Evolutionary conservation across 2,888 invertebrate genomes (phyloP).

Genomic region (Drosophila multiciliata): DNA sequence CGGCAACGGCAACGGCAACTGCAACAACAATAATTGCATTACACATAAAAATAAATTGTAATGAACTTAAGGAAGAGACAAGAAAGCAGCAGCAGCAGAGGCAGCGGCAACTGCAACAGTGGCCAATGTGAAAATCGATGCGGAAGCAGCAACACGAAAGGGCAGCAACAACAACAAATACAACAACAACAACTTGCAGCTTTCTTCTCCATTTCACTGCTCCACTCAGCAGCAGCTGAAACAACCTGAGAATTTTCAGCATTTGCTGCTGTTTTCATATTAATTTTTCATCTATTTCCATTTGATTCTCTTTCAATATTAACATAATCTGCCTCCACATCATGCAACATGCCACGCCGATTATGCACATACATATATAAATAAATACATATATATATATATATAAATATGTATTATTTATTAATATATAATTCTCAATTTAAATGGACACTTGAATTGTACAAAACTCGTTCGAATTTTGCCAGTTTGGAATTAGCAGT

Average conservation of each 20-base stretch:
- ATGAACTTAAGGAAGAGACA: constrained; percentile 71
- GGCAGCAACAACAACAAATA: constrained; percentile 44
- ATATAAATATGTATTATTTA: background rate
- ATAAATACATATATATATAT: background rate
- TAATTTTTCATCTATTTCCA: constrained; percentile 9
- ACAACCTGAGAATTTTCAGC: constrained; percentile 57
- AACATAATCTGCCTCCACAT: constrained; percentile 51
- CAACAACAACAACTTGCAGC: constrained; percentile 39
- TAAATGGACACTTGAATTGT: background rate
- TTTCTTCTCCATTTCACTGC: constrained; percentile 57
- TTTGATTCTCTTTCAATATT: constrained; percentile 59
- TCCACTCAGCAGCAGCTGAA: constrained; percentile 35
- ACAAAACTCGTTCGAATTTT: background rate
- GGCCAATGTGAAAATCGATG: constrained; percentile 76
- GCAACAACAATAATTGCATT: constrained; percentile 76
- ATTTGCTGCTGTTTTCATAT: background rate
- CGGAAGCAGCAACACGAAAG: constrained; percentile 71
- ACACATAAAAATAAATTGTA: constrained; percentile 80
- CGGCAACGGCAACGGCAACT: constrained; percentile 46
- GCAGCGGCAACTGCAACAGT: constrained; percentile 35
- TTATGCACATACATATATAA: constrained; percentile 27
- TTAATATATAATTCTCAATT: background rate
- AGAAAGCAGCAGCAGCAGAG: constrained; percentile 51
- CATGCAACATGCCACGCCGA: constrained; percentile 44
- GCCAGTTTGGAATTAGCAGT: background rate